Evolutionary conservation across 1,140 invertebrate genomes (phyloP).

Genomic region (Caerostris extrusa): DNA sequence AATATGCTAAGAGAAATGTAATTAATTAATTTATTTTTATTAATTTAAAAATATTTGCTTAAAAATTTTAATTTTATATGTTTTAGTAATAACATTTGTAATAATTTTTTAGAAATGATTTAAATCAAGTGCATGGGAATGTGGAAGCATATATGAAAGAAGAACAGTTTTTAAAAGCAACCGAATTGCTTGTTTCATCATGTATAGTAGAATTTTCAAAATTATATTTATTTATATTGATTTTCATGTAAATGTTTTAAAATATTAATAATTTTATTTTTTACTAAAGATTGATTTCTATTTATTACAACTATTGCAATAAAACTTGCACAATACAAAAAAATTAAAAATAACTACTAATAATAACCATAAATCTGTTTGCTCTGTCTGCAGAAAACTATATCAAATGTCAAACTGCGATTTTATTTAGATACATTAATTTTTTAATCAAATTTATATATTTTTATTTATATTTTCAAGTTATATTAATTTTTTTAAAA

Average conservation of each 20-base stretch:
- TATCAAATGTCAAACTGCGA: too few relatives aligned
- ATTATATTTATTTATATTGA: not conserved
- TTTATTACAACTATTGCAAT: too few relatives aligned
- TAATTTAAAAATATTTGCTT: not conserved
- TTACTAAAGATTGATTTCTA: too few relatives aligned
- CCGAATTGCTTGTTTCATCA: conserved; percentile 86
- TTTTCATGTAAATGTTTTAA: not conserved
- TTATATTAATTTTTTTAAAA: too few relatives aligned
- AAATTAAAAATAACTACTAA: too few relatives aligned
- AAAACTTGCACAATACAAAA: too few relatives aligned
- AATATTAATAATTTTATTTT: not conserved
- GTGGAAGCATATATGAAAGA: conserved; percentile 87
- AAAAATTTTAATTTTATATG: not conserved
- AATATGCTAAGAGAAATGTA: conserved; percentile 91
- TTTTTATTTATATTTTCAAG: too few relatives aligned
- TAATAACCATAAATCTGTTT: too few relatives aligned
- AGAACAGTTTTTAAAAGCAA: conserved; percentile 93
- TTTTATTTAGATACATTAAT: too few relatives aligned
- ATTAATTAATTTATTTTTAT: not conserved
- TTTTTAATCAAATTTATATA: too few relatives aligned
- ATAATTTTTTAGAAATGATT: conserved; percentile 86
- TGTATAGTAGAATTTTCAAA: conserved; percentile 68
- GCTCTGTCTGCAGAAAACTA: too few relatives aligned
- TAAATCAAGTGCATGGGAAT: conserved; percentile 89
- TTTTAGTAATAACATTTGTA: not conserved